phyloP scores from a whole-genome alignment of 1,140 invertebrate genomes.

The Adoxophyes honmai region DNA sequence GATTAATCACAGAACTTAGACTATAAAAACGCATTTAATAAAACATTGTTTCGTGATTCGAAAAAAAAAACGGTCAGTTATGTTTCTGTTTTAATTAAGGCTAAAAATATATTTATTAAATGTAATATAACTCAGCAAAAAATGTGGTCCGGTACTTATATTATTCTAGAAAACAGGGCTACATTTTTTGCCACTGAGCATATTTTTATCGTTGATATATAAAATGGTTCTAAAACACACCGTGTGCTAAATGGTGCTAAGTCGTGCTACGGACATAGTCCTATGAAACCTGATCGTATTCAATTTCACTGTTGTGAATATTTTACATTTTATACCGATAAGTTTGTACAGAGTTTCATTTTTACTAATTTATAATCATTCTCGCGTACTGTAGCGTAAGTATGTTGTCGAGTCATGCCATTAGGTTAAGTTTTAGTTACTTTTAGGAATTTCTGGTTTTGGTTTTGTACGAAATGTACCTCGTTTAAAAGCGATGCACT shows the following conservation, averaged over 20 bases:
- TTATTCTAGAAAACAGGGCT: too few species aligned
- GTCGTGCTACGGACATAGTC: conserved; percentile 63
- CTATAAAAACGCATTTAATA: too few species aligned
- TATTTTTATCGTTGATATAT: conserved; percentile 22
- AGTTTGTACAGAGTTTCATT: conserved; percentile 60
- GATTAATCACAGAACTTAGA: too few species aligned
- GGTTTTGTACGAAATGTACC: too few species aligned
- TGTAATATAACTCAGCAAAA: too few species aligned
- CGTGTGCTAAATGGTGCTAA: conserved; percentile 54
- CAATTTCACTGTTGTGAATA: conserved; percentile 57
- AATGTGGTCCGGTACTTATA: too few species aligned
- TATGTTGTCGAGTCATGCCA: conserved; percentile 70
- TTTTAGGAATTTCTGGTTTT: too few species aligned
- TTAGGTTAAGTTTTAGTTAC: conserved; percentile 58
- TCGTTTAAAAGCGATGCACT: background rate
- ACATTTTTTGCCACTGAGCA: background rate
- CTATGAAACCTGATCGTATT: conserved; percentile 45
- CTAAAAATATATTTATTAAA: conserved; percentile 1
- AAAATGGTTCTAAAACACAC: conserved; percentile 41
- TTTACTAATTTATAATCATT: conserved; percentile 22
- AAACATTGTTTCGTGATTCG: too few species aligned
- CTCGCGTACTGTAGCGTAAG: conserved; percentile 43
- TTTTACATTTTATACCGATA: conserved; percentile 43
- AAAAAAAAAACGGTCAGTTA: background rate
- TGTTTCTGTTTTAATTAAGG: background rate